Conservation (phyloP, 2,113 vertebrate species). For the Martes martes region DNA sequence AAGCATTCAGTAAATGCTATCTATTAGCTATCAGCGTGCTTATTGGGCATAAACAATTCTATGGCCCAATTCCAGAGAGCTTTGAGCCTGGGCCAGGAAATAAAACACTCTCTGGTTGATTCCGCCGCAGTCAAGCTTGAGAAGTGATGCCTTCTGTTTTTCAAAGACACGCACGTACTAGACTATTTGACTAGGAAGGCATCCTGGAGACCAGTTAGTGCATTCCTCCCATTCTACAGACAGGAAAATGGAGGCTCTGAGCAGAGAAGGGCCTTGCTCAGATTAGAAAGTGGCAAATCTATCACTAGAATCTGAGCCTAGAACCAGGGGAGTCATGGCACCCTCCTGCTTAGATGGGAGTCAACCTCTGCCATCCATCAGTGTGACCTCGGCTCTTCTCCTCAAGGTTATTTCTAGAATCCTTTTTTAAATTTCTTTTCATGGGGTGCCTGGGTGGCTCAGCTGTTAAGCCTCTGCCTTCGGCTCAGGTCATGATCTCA, state of each 20-base stretch:
- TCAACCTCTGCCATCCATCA: too few relatives aligned
- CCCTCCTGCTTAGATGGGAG: too few relatives aligned
- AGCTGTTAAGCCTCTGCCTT: too few relatives aligned
- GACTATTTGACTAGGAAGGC: not conserved
- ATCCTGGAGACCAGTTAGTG: not conserved
- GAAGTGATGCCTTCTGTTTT: not conserved
- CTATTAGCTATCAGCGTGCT: not conserved
- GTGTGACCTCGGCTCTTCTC: not conserved
- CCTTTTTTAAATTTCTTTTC: not conserved
- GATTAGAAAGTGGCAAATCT: not conserved
- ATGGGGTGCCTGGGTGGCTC: too few relatives aligned
- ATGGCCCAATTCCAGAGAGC: not conserved
- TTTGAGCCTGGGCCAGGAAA: not conserved
- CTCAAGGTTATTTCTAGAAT: not conserved
- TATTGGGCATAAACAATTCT: not conserved
- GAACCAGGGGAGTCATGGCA: not conserved
- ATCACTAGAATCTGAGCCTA: not conserved
- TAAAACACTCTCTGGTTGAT: not conserved
- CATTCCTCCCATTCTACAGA: not conserved
- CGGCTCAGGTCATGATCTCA: too few relatives aligned
- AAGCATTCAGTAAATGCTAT: not conserved
- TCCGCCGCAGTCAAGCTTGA: not conserved
- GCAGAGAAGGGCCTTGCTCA: not conserved
- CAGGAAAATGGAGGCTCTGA: not conserved
- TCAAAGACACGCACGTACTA: not conserved